A percentile compares a stretch with the other conserved stretches of the same genome.
phyloP scores from a whole-genome alignment of 2,888 invertebrate genomes.

The Eupithecia exiguata region DNA sequence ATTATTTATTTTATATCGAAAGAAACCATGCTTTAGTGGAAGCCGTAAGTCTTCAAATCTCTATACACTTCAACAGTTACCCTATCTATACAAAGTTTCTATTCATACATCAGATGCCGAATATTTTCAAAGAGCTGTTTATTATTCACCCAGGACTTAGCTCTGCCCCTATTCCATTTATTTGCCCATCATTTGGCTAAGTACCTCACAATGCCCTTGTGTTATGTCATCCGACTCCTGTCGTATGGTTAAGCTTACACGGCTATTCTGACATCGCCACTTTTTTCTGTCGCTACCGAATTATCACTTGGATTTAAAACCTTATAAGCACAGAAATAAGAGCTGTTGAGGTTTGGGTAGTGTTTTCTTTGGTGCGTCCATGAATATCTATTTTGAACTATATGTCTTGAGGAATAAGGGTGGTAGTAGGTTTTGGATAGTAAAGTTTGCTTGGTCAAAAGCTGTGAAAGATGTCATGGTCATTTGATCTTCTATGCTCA shows the following conservation, averaged over 20 bases:
- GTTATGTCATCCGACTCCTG: slow-evolving; percentile 41
- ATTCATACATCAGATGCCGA: not conserved
- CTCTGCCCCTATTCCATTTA: slow-evolving; percentile 16
- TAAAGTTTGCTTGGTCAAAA: slow-evolving; percentile 19
- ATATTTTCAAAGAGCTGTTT: slow-evolving; percentile 10
- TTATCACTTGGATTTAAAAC: not conserved
- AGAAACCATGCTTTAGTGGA: not conserved
- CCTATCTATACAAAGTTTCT: not conserved
- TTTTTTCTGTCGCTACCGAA: slow-evolving; percentile 10
- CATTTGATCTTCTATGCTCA: slow-evolving; percentile 60
- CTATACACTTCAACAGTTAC: not conserved
- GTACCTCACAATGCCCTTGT: slow-evolving; percentile 35
- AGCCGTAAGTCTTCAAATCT: not conserved
- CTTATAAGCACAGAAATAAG: not conserved
- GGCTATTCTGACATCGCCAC: slow-evolving; percentile 30
- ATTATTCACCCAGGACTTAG: slow-evolving; percentile 11
- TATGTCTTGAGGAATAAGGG: slow-evolving; percentile 4
- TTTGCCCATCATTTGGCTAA: slow-evolving; percentile 29
- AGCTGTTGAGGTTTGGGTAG: not conserved
- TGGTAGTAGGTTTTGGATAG: slow-evolving; percentile 9
- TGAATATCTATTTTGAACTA: slow-evolving; percentile 14
- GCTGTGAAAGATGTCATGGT: slow-evolving; percentile 53
- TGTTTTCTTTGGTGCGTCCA: not conserved
- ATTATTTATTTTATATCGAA: too few species aligned
- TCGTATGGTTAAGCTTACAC: slow-evolving; percentile 39